Base-by-base conservation (phyloP, 2,113 vertebrate genomes). In the Poicephalus meyeri region DNA sequence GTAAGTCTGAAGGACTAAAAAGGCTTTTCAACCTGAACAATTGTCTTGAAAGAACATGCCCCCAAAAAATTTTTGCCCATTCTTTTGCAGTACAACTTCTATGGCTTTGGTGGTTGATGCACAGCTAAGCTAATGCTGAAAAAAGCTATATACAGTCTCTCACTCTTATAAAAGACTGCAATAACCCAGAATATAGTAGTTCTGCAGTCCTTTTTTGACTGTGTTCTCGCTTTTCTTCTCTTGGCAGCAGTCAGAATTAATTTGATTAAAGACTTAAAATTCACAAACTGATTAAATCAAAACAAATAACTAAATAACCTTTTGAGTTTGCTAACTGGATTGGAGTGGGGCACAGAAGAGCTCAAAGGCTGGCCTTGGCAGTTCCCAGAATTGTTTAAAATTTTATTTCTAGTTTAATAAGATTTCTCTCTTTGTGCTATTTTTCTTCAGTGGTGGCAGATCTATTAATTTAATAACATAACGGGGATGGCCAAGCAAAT, bases 371-470 rank as follows among this genome's bases (percentile, higher is more conserved):
- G 24, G 68, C 41, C 23, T 56, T 53, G 63, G 29, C 31, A 33
- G 17, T 37, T 71, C 71, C 21, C 39, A 47, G 31, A 33, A 28
- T 58, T 81, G 39, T 77, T 93, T 91, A 89, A 72, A 83, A 63
- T 95, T 96, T 82, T 89, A 73, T 88, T 56, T 88, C 64, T 55
- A n/a, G 19, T 80, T 96, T 96, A 97, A 97, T 97, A 90, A 97
- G 87, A 86, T 96, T 95, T 91, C 72, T 83, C 16, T 50, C 87
- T 73, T 69, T 85, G 14, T 82, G 61, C 83, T 82, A 82, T 91
- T 86, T 95, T 95, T 96, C 94, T 65, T 92, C 21, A 86, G 89
- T 31, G 64, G 46, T 92, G 87, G 50, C 63, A 94, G 80, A 55
- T 89, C 88, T 89, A 85, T 93, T 95, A 95, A 96, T 94, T 73